Evolutionary conservation across 2,113 vertebrate genomes (phyloP), one percentile per base, ranked within the genome.

Genomic region (Xenopus laevis): DNA sequence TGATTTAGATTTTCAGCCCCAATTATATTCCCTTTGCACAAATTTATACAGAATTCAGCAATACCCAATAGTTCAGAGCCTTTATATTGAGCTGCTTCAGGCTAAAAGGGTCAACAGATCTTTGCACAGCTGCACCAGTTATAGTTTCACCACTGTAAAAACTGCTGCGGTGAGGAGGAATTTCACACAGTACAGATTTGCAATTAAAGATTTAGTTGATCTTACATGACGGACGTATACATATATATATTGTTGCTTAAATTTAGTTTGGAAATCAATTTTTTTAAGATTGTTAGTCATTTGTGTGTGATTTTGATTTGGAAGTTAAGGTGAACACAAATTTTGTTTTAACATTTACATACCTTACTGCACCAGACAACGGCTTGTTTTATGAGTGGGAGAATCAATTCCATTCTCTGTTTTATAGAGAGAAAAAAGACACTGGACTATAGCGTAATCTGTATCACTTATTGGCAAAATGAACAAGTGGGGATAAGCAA

Each of bases 351-450:
- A n/a, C 10, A 60, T 74, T 83, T 86, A 97, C 97, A 78, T 98
- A 99, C 97, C 96, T 99, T 88, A 99, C 88, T 97, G 95, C 86
- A 95, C 83, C 83, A 90, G 91, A 95, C 96, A 99, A 85, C 70
- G 85, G 79, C 91, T 94, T 90, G 89, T 87, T 87, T 94, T 95
- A 91, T 77, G 88, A 89, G 86, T 92, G 84, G 86, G 92, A 86
- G 89, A 86, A 78, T 89, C 93, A 86, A 83, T 86, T 86, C 86
- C 89, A 91, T 90, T 83, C 91, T 94, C 92, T 93, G 93, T 89
- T 95, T 95, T 83, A 40, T 81, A 91, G 86, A 94, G 78, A 84
- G 89, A 90, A 92, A n/a, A 88, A 40, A 90, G 79, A 87, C 12
- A 82, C 90, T 86, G 18, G 85, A 88, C 81, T 74, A 67, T 15